These are phyloP conservation scores for Archivesica marissinica DNA, from an alignment of 1,140 invertebrate species.

Conservation along the genomic window DNA sequence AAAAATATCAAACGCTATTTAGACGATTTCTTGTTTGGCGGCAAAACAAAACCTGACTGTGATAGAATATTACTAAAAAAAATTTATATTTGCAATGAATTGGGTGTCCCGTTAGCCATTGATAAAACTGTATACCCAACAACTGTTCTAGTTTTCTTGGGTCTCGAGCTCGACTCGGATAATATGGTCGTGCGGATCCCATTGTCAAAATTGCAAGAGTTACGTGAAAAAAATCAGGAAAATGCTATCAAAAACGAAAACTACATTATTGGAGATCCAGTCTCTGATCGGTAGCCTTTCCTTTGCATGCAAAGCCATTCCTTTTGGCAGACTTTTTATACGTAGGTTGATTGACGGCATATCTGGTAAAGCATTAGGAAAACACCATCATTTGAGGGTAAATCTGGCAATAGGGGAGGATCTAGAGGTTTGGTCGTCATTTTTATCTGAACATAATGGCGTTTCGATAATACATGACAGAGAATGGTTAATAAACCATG, in stretches of 20 bases:
- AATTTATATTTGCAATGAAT: not conserved
- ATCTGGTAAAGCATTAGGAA: not conserved
- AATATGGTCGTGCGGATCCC: constrained; percentile 52
- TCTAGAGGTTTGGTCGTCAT: constrained; percentile 50
- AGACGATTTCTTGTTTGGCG: constrained; percentile 29
- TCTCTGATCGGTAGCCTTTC: constrained; percentile 58
- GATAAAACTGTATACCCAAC: constrained; percentile 43
- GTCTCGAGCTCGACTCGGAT: constrained; percentile 38
- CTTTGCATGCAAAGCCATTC: constrained; percentile 54
- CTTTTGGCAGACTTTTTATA: constrained; percentile 36
- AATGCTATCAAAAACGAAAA: constrained; percentile 5
- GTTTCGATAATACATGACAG: constrained; percentile 44
- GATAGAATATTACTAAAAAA: not conserved
- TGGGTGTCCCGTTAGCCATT: constrained; percentile 30
- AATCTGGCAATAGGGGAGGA: constrained; percentile 37
- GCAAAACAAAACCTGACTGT: not conserved
- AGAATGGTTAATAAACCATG: not conserved
- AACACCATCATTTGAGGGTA: constrained; percentile 52
- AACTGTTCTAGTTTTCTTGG: constrained; percentile 45
- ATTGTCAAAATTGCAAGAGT: constrained; percentile 12
- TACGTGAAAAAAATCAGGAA: not conserved
- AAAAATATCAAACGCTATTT: constrained; percentile 12
- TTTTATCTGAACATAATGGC: constrained; percentile 58
- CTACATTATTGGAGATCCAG: constrained; percentile 46
- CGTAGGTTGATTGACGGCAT: constrained; percentile 7